phyloP scores from a whole-genome alignment of 2,888 invertebrate species.

The Adelphocoris suturalis region DNA sequence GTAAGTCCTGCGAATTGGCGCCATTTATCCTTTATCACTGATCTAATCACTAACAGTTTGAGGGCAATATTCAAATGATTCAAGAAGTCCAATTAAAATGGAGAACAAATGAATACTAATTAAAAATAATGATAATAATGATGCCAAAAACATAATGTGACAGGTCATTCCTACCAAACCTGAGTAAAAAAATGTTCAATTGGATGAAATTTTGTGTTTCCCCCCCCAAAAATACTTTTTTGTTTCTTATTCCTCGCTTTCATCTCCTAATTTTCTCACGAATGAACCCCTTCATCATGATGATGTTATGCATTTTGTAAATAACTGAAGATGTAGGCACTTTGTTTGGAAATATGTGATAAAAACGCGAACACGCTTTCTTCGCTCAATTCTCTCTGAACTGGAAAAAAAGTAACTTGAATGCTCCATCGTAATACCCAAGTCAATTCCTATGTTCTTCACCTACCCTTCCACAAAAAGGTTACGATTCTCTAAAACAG shows the following conservation, averaged over 20 bases:
- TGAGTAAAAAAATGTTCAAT: neutral
- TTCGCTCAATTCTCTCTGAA: neutral
- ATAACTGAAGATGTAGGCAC: neutral
- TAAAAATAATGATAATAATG: too few species aligned
- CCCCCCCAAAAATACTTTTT: neutral
- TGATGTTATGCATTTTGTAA: constrained; percentile 41
- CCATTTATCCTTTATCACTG: too few species aligned
- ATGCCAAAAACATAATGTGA: neutral
- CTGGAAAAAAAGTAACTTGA: neutral
- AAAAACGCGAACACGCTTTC: constrained; percentile 12
- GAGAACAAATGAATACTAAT: too few species aligned
- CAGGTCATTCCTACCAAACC: constrained; percentile 41
- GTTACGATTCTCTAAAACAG: neutral
- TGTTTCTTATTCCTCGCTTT: neutral
- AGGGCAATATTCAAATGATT: too few species aligned
- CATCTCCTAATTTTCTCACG: neutral
- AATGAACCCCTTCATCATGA: neutral
- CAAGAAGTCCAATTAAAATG: too few species aligned
- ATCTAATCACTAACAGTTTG: too few species aligned
- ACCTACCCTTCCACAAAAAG: neutral
- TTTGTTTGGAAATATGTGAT: neutral
- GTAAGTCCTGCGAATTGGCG: too few species aligned
- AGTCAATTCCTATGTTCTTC: neutral
- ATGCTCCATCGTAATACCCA: neutral
- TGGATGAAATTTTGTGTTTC: constrained; percentile 22